Base-by-base conservation (phyloP, 2,113 vertebrate species). In the Aegithalos caudatus region DNA sequence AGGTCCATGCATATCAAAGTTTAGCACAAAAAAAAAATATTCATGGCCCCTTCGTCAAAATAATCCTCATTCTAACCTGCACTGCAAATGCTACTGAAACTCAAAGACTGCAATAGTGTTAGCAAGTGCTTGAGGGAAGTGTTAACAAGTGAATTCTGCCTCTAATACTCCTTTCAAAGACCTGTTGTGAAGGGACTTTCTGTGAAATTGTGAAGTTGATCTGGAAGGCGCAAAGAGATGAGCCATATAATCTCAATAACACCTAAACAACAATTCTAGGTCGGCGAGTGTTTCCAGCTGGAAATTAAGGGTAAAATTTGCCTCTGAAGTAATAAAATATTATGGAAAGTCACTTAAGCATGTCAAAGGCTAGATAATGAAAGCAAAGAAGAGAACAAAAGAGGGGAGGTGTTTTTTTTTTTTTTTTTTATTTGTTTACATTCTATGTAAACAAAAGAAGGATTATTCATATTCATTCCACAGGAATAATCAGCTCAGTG, bases 131-230 rank as follows among this genome's bases (percentile, higher is more conserved):
- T 45, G 48, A 92, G 73, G 78, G 19, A 87, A 90, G 38, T 24
- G 86, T 72, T 95, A 92, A 65, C 40, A 62, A 74, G 20, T 71
- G 42, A 16, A 91, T 91, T 87, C 37, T 77, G 50, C 31, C 35
- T 76, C 61, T 91, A 87, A 92, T 58, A 62, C 42, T 85, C 48
- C 61, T 87, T 89, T 92, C 71, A 91, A 91, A 94, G 61, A 48
- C 37, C 45, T 66, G 29, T 65, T 82, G 23, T 77, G 48, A 70
- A 44, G 58, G 44, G 51, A 79, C 61, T 74, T 81, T 69, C 78
- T 85, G 27, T 85, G 91, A 84, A 54, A 50, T 38, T 83, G 29
- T 33, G 51, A 93, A 65, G 38, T 25, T 89, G 57, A 65, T 88
- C 33, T 86, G 64, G 37, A 88, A 91, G 33, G n/a, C 27, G 27